phyloP scores from a whole-genome alignment of 1,140 invertebrate species.

The Drosophila biarmipes region DNA sequence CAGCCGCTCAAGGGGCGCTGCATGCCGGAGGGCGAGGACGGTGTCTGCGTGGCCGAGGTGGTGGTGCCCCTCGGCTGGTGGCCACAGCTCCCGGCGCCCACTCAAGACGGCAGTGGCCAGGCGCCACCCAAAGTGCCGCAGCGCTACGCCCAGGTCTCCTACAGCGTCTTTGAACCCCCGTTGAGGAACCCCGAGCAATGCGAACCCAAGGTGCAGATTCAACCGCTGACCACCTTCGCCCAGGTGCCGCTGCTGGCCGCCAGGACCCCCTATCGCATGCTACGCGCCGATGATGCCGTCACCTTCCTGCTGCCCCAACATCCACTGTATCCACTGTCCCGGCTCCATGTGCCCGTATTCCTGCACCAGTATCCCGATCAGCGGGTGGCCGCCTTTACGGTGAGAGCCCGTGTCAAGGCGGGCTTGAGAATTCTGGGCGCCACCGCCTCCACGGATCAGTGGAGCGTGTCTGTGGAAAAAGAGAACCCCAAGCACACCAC shows the following conservation, averaged over 20 bases:
- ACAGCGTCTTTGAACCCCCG: slow-evolving; percentile 92
- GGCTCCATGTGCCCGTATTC: slow-evolving; percentile 93
- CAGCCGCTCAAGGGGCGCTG: slow-evolving; percentile 91
- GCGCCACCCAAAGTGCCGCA: slow-evolving; percentile 88
- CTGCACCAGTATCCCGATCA: slow-evolving; percentile 88
- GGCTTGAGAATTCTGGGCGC: slow-evolving; percentile 93
- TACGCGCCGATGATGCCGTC: slow-evolving; percentile 91
- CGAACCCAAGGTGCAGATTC: slow-evolving; percentile 90
- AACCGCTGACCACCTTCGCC: slow-evolving; percentile 85
- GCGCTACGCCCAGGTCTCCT: slow-evolving; percentile 90
- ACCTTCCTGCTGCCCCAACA: slow-evolving; percentile 94
- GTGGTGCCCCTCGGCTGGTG: slow-evolving; percentile 94
- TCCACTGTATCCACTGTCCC: slow-evolving; percentile 94
- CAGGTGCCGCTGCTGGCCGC: slow-evolving; percentile 90
- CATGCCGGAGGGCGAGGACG: slow-evolving; percentile 94
- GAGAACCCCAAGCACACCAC: slow-evolving; percentile 92
- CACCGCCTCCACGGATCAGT: slow-evolving; percentile 90
- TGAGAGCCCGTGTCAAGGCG: slow-evolving; percentile 94
- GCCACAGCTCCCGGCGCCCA: slow-evolving; percentile 89
- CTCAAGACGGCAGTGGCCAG: slow-evolving; percentile 85
- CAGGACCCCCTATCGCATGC: slow-evolving; percentile 92
- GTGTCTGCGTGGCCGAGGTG: slow-evolving; percentile 93
- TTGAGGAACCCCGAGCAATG: slow-evolving; percentile 88
- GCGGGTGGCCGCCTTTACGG: slow-evolving; percentile 90
- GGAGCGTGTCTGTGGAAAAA: slow-evolving; percentile 93